A percentile compares a stretch with the other conserved stretches of the same genome.
These are phyloP conservation scores for Heliocidaris tuberculata DNA, from an alignment of 35 echinoderm and acorn worm species.

Conservation along the genomic window DNA sequence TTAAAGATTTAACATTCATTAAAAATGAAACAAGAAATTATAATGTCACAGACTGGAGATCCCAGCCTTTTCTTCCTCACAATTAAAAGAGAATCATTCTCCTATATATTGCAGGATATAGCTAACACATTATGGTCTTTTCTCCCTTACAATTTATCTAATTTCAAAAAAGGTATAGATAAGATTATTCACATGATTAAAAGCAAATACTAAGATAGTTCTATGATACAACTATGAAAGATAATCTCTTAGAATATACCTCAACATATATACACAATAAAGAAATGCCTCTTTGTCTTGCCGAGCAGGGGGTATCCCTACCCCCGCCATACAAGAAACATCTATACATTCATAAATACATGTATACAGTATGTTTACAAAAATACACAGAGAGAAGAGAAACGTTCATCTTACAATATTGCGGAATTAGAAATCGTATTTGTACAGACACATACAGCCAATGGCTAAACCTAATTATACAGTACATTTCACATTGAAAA, in stretches of 20 bases:
- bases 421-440: background rate
- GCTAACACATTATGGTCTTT: background rate
- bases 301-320: background rate
- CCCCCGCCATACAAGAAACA: background rate
- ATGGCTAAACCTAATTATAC: background rate
- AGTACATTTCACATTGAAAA: background rate
- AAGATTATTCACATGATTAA: background rate
- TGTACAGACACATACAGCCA: background rate
- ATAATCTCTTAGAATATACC: background rate
- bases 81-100: too few relatives aligned
- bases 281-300: conserved; percentile 1
- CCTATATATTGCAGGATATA: background rate
- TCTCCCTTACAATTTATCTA: background rate
- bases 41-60: too few relatives aligned
- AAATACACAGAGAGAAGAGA: background rate
- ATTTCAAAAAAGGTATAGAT: background rate
- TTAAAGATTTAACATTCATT: too few relatives aligned
- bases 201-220: background rate
- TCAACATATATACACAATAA: conserved; percentile 19
- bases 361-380: conserved; percentile 18
- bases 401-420: conserved; percentile 4
- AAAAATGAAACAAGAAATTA: too few relatives aligned
- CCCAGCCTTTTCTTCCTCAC: too few relatives aligned
- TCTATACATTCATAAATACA: conserved; percentile 9
- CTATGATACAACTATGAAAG: background rate